Evolutionary conservation across 2,888 invertebrate species (phyloP).

Genomic region (Empis stercorea): DNA sequence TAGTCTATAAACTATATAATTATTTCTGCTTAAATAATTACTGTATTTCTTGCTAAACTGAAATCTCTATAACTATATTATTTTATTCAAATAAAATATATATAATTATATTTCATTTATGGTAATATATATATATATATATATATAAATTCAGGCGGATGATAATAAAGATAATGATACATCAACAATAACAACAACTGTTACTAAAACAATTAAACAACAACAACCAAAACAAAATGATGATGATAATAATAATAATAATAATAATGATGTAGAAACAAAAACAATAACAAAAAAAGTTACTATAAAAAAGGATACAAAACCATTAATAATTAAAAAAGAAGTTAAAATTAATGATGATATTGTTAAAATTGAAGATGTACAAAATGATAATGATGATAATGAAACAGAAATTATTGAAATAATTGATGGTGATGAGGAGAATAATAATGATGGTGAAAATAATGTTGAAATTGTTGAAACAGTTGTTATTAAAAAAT

Average conservation of each 20-base stretch:
- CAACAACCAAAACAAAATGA: too few species aligned
- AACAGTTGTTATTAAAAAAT: slow-evolving; percentile 8
- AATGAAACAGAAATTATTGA: slow-evolving; percentile 4
- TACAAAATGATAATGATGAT: neutral
- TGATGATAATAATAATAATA: neutral
- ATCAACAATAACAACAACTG: neutral
- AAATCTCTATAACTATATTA: too few species aligned
- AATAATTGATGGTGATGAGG: slow-evolving; percentile 7
- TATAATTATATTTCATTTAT: too few species aligned
- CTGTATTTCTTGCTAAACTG: too few species aligned
- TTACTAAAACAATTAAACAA: neutral
- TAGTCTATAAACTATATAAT: too few species aligned
- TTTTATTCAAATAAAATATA: too few species aligned
- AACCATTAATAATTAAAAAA: neutral
- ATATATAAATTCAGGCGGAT: neutral
- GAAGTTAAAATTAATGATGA: slow-evolving; percentile 1
- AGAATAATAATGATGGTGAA: slow-evolving; percentile 5
- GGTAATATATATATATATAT: too few species aligned
- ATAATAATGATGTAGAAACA: neutral
- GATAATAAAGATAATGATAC: neutral
- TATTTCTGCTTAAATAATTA: too few species aligned
- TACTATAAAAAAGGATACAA: neutral
- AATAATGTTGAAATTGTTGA: slow-evolving; percentile 1
- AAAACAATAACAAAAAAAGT: neutral
- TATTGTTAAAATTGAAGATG: neutral